A percentile compares a stretch with the other conserved stretches of the same genome.
These are phyloP conservation scores for Polymixis flavicincta DNA, from an alignment of 2,888 invertebrate genomes.

Conservation along the genomic window DNA sequence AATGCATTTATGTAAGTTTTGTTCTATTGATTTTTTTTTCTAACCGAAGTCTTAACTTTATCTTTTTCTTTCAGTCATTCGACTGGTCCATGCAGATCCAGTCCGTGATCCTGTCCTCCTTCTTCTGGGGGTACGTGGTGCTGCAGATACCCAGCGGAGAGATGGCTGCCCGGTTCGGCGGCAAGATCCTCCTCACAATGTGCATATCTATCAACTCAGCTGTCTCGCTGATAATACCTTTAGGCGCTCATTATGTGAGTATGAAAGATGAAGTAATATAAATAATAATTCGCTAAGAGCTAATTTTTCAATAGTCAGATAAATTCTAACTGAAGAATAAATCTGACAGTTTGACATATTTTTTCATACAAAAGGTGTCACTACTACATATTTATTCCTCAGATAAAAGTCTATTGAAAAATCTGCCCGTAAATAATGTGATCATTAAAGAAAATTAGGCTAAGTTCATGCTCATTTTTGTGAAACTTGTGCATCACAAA, in stretches of 20 bases:
- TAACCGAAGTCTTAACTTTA: no score
- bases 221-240: conserved; percentile 77
- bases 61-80: conserved; percentile 73
- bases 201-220: conserved; percentile 83
- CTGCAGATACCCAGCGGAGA: conserved; percentile 93
- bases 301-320: no score
- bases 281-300: background rate
- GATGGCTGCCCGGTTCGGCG: conserved; percentile 93
- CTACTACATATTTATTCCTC: no score
- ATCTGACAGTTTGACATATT: no score
- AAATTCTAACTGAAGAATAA: no score
- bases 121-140: conserved; percentile 92
- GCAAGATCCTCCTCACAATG: conserved; percentile 90
- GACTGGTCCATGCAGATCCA: conserved; percentile 90
- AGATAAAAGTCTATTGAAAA: no score
- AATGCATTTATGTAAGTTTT: background rate
- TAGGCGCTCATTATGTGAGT: conserved; percentile 79
- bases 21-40: no score
- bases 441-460: background rate
- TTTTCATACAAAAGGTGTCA: no score
- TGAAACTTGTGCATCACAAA: background rate
- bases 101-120: conserved; percentile 89
- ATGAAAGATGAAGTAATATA: background rate
- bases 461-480: background rate
- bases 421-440: no score